Evolutionary conservation across 64 coral and sea anemone genomes (phyloP), one percentile per base, ranked within the genome.

Genomic region (Montipora efflorescens): DNA sequence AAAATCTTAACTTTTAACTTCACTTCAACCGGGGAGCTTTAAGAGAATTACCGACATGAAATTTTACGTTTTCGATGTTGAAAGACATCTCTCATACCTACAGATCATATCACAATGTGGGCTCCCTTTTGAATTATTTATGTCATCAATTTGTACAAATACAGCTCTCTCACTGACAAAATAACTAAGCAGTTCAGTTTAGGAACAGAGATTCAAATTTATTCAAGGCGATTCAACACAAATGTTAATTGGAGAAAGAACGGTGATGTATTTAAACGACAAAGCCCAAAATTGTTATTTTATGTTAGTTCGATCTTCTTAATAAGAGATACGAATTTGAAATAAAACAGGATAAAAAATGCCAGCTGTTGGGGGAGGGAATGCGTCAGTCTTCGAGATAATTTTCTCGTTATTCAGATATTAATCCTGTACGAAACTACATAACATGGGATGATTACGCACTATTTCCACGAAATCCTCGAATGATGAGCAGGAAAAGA

Each of bases 121-220:
- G 66, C 66, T 86, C 47, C 5, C 6, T 13, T 66, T 9, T 86
- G 18, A 86, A 72, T 49, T 86, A 86, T 86, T 86, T 10, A 86
- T 86, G 15, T 47, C 12, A 67, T 11, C 47, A 59, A 70, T 20
- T 69, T 43, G 81, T 64, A 83, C 13, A 36, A 84, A 84, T n/a
- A 84, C 19, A 25, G 18, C 62, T 50, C 71, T 21, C 47, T 20
- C 19, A 45, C 9, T 71, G 82, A 50, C 64, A 86, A 86, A 86
- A 86, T 86, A 86, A 28, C 45, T 22, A 8, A 70, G 45, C 82
- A 71, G 47, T 71, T 71, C 66, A 47, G 11, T 72, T 86, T 86
- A 50, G 20, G 20, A 71, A 23, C 21, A 71, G 1, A 23, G 68
- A 71, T 20, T 71, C 20, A 71, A 4, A 21, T 20, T 3, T 21